Conservation (phyloP, 2,797 vertebrate genomes). For the Silurus aristotelis region DNA sequence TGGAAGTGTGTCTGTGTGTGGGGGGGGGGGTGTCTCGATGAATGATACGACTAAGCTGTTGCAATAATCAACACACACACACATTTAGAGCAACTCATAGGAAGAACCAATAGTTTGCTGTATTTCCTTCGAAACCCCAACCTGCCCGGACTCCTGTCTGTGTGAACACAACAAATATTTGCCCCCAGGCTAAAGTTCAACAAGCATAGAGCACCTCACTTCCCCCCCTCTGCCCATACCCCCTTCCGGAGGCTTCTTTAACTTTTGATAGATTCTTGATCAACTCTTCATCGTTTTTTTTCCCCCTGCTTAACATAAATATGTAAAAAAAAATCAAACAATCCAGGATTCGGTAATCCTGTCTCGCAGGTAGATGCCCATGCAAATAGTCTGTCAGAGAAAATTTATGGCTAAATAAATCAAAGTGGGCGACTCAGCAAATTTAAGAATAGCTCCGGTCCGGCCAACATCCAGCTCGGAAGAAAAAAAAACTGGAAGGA, state of each 20-base stretch:
- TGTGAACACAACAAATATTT: conserved; percentile 85
- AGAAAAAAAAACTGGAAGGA: conserved; percentile 34
- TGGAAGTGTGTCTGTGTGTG: not conserved
- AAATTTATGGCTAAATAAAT: conserved; percentile 46
- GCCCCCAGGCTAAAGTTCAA: conserved; percentile 85
- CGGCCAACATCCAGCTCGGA: conserved; percentile 37
- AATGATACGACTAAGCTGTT: conserved; percentile 37
- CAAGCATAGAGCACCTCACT: conserved; percentile 61
- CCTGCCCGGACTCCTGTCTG: conserved; percentile 72
- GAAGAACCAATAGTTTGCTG: not conserved
- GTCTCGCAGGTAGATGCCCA: conserved; percentile 24
- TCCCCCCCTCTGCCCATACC: no score
- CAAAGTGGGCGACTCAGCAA: conserved; percentile 40
- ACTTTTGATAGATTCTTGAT: conserved; percentile 24
- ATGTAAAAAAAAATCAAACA: conserved; percentile 27
- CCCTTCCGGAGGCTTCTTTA: not conserved
- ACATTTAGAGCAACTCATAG: conserved; percentile 18
- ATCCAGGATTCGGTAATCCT: conserved; percentile 23
- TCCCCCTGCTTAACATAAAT: conserved; percentile 21
- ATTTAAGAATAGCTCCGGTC: conserved; percentile 42
- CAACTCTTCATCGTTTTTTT: not conserved
- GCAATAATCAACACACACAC: conserved; percentile 13
- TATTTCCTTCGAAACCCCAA: conserved; percentile 44
- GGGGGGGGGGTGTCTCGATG: not conserved
- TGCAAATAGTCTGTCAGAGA: conserved; percentile 37